Evolutionary conservation across 2,797 vertebrate species (phyloP), one percentile per base, ranked within the genome.

Genomic region (Synanceia verrucosa): DNA sequence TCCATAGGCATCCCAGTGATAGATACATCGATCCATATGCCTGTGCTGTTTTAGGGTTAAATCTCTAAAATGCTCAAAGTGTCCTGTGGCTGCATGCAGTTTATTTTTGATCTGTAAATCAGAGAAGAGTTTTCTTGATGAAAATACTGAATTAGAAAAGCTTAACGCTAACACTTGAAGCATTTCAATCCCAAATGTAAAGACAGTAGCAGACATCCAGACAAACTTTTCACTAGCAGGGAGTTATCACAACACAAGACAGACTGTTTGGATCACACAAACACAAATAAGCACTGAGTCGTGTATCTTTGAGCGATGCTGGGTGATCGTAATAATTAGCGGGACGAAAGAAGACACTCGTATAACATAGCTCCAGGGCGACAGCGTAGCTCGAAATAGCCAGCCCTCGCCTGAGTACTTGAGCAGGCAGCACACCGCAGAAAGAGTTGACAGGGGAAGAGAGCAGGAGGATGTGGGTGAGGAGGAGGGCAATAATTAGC

Each of bases 401-500:
- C 51, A 12, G 62, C 55, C 69, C 46, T 65, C 53, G 81, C 70
- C 77, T 56, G 71, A 78, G 52, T 39, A 67, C 67, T 73, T 24
- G 66, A 70, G 73, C 65, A 76, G 70, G 64, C 78, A 70, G 55
- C 68, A 24, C 51, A 73, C 70, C 8, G 12, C 72, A 44, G 62
- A 52, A 73, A 43, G 80, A 67, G 59, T 64, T 70, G 71, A 81
- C 72, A 57, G 63, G 58, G 65, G 63, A 57, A 50, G 63, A 36
- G 67, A 76, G 76, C 23, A 18, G 64, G 59, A 79, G 76, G 58
- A 74, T 77, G 82, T 83, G 64, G 77, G 52, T 63, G 78, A 79
- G 74, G 85, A 56, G 76, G 70, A 75, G 76, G 65, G 66, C 81
- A 76, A 58, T 86, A 87, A 91, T 92, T 91, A 90, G 89, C 79